phyloP scores from a whole-genome alignment of 2,113 vertebrate species.

The Dicentrarchus labrax region DNA sequence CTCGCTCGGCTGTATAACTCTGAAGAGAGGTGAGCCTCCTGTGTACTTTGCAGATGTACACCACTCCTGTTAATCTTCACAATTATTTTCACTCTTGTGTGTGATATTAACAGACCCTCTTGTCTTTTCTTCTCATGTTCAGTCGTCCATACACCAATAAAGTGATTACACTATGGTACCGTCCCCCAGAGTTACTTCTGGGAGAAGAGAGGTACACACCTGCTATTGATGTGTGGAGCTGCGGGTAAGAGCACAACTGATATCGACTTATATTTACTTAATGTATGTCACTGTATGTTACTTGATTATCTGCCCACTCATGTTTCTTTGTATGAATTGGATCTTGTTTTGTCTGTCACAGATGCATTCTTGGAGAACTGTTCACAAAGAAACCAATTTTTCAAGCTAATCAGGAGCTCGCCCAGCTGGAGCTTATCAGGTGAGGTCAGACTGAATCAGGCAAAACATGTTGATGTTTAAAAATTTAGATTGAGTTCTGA shows the following conservation, averaged over 20 bases:
- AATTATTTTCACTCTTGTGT: not conserved
- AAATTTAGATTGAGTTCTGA: not conserved
- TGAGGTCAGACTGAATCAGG: conserved; percentile 62
- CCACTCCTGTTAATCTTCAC: not conserved
- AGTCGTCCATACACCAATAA: conserved; percentile 99
- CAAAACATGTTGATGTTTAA: not conserved
- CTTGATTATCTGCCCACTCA: not conserved
- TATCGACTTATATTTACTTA: not conserved
- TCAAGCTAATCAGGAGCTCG: conserved; percentile 98
- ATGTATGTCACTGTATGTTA: not conserved
- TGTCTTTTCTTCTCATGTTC: conserved; percentile 22
- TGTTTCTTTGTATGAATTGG: not conserved
- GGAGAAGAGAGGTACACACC: conserved; percentile 97
- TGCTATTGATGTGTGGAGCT: conserved; percentile 99
- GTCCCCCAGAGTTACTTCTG: conserved; percentile 95
- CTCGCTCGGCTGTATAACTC: conserved; percentile 98
- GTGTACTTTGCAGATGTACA: not conserved
- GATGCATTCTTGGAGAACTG: conserved; percentile 98
- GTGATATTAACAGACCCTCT: not conserved
- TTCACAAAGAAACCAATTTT: conserved; percentile 99
- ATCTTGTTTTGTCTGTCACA: conserved; percentile 72
- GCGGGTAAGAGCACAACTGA: conserved; percentile 87
- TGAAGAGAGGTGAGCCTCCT: conserved; percentile 91
- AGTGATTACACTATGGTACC: conserved; percentile 99
- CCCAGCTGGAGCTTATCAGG: conserved; percentile 99